Conservation (phyloP, 2,888 invertebrate species). For the Ochropleura leucogaster region DNA sequence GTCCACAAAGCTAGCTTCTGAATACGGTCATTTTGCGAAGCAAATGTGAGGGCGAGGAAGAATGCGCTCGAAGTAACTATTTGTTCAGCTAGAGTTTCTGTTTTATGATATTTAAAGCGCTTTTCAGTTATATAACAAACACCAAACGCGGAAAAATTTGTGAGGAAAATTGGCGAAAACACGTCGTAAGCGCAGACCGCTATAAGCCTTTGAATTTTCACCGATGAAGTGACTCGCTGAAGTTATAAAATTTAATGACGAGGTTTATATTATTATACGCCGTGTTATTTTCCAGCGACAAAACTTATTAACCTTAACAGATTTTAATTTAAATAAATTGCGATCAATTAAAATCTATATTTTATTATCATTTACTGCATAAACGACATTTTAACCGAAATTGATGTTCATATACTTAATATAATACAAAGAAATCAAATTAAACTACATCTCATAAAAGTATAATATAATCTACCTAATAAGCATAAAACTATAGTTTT, state of each 20-base stretch:
- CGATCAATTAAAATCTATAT: neutral
- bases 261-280: neutral
- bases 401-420: neutral
- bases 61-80: slow-evolving; percentile 68
- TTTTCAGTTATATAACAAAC: slow-evolving; percentile 46
- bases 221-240: neutral
- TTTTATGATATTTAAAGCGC: slow-evolving; percentile 62
- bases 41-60: slow-evolving; percentile 66
- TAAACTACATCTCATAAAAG: neutral
- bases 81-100: slow-evolving; percentile 65
- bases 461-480: slow-evolving; percentile 11
- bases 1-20: slow-evolving; percentile 58
- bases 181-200: neutral
- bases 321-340: neutral
- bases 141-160: neutral
- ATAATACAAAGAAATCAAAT: slow-evolving; percentile 1
- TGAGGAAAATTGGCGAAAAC: neutral
- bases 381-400: neutral
- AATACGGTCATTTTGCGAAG: slow-evolving; percentile 70
- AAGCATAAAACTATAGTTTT: neutral
- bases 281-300: neutral
- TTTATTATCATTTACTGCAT: neutral
- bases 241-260: neutral
- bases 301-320: neutral
- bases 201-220: neutral